These are phyloP conservation scores for Acrocyrtus sp. DNA, from an alignment of 2,888 invertebrate species.

Conservation along the genomic window DNA sequence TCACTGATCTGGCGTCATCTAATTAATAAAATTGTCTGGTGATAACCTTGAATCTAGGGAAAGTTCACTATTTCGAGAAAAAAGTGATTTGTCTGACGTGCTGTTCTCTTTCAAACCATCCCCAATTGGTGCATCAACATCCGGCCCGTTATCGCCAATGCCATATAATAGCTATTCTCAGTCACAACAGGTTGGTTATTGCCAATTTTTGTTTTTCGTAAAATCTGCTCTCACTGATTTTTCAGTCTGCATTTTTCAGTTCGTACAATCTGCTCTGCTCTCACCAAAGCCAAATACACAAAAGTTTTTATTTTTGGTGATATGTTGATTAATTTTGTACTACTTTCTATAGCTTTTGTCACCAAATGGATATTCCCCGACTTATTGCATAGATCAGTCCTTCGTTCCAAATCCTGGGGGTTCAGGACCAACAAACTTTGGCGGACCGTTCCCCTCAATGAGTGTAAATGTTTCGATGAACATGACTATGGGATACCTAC, in stretches of 20 bases:
- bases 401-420: constrained; percentile 59
- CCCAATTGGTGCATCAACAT: constrained; percentile 74
- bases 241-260: background rate
- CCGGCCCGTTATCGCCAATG: constrained; percentile 70
- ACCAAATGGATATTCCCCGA: constrained; percentile 64
- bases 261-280: too few species aligned
- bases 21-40: too few species aligned
- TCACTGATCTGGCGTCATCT: too few species aligned
- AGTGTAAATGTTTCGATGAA: constrained; percentile 98
- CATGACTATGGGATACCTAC: constrained; percentile 82
- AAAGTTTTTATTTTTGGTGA: too few species aligned
- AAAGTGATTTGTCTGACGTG: constrained; percentile 83
- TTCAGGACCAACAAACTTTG: constrained; percentile 67
- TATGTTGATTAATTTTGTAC: background rate
- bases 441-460: constrained; percentile 83
- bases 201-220: too few species aligned
- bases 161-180: constrained; percentile 63
- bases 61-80: constrained; percentile 61
- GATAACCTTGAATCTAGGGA: too few species aligned
- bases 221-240: too few species aligned
- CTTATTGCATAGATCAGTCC: constrained; percentile 63
- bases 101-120: constrained; percentile 81
- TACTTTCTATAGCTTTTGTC: constrained; percentile 54
- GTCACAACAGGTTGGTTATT: constrained; percentile 57
- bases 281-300: too few species aligned